These are phyloP conservation scores for Alectoris magna DNA, from an alignment of 2,797 vertebrate species.

Conservation along the genomic window DNA sequence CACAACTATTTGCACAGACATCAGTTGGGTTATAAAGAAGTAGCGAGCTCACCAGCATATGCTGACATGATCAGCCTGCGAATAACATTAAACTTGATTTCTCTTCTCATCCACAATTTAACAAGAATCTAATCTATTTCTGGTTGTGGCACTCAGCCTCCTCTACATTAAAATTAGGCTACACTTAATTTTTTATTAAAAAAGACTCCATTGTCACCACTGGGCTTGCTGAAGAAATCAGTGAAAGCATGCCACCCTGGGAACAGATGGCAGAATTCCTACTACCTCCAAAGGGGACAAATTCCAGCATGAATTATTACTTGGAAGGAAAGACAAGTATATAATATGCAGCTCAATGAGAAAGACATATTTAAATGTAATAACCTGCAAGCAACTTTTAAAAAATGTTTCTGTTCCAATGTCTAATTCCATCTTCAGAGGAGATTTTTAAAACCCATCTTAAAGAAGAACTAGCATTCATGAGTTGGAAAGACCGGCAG, in stretches of 20 bases:
- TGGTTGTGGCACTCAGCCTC: not conserved
- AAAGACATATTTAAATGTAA: not conserved
- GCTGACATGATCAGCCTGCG: not conserved
- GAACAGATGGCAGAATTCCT: not conserved
- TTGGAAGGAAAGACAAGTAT: not conserved
- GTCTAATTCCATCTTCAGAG: not conserved
- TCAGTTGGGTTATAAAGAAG: not conserved
- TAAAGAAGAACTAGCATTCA: not conserved
- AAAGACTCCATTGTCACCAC: not conserved
- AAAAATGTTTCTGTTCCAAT: not conserved
- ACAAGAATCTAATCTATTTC: not conserved
- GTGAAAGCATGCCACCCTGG: not conserved
- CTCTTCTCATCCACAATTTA: not conserved
- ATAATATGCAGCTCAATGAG: not conserved
- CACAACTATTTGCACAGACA: not conserved
- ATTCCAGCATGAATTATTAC: not conserved
- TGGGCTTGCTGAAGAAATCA: not conserved
- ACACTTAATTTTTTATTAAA: not conserved
- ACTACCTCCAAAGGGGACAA: too few species aligned
- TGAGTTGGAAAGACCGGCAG: not conserved
- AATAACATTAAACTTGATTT: not conserved
- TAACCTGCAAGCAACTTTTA: not conserved
- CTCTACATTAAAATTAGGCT: not conserved
- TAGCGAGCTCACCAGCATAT: not conserved
- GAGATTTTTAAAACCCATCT: not conserved